Evolutionary conservation across 2,797 vertebrate genomes (phyloP).

Genomic region (Spinibarbus caldwelli): DNA sequence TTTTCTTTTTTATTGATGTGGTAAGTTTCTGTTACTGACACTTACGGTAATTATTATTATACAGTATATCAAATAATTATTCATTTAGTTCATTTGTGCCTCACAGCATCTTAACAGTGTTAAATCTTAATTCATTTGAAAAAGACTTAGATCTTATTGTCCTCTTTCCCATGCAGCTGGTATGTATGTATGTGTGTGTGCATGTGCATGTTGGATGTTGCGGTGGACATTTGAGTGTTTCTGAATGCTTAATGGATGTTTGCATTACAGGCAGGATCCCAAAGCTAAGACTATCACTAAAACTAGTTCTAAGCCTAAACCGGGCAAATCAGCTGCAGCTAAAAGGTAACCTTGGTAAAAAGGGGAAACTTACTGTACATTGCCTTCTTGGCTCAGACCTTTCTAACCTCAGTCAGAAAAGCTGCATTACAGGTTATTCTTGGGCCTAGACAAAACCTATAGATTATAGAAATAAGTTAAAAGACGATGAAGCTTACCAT

Average conservation of each 20-base stretch:
- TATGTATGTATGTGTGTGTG: conserved; percentile 54
- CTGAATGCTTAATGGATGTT: conserved; percentile 62
- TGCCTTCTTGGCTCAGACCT: conserved; percentile 6
- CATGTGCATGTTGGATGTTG: conserved; percentile 47
- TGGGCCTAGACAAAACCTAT: not conserved
- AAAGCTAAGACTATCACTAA: conserved; percentile 72
- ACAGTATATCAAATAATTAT: not conserved
- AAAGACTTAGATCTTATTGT: not conserved
- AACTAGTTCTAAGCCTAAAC: conserved; percentile 80
- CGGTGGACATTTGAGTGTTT: conserved; percentile 41
- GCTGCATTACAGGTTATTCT: not conserved
- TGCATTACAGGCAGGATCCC: conserved; percentile 79
- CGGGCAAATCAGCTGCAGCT: conserved; percentile 66
- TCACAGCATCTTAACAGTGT: not conserved
- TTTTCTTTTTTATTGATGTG: not conserved
- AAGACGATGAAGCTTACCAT: too few species aligned
- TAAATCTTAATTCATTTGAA: not conserved
- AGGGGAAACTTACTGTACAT: not conserved
- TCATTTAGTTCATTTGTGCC: not conserved
- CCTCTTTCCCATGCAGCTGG: conserved; percentile 10
- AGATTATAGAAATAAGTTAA: not conserved
- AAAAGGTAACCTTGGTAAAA: conserved; percentile 76
- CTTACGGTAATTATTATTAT: not conserved
- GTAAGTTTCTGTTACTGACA: not conserved
- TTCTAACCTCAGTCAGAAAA: not conserved